Evolutionary conservation across 2,113 vertebrate genomes (phyloP), one percentile per base, ranked within the genome.

Genomic region (Helogale parvula): DNA sequence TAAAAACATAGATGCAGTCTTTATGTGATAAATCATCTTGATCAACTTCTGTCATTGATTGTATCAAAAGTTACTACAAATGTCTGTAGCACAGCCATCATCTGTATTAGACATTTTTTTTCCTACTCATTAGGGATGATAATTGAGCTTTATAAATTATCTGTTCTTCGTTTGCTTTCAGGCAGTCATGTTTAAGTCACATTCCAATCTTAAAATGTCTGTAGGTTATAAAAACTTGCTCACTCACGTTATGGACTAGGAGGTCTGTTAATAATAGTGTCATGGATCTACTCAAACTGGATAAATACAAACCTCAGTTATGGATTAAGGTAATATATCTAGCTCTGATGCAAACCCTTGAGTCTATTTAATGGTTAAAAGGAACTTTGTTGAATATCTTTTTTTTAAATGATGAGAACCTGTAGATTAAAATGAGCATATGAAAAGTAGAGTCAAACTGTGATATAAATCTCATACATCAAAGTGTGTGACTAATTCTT

Each of bases 41-140:
- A 25, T 91, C 93, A 86, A 90, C 74, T 88, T 66, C 66, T 54
- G 79, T 83, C n/a, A 45, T 35, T 92, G 19, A 83, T 94, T 92
- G 80, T 86, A 50, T 54, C 33, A 52, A 80, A 92, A 83, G 41
- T 65, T 81, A 66, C 33, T 74, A 47, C 54, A 10, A 27, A 38
- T 88, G 0, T 74, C 80, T 84, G 29, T 47, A 88, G 27, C 7
- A 35, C 7, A 80, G 35, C 45, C 80, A 14, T 86, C 31, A 69
- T 83, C 16, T 92, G 25, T 79, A 9, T 14, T 15, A 76, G 25
- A 7, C 54, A 17, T 68, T 52, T 88, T 87, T 87, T 87, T n/a
- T 25, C 27, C 25, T 92, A 10, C 29, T 33, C 12, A 57, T 50
- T 85, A 79, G 38, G 21, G 23, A 77, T 90, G 92, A 50, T 96